Evolutionary conservation across 2,113 vertebrate species (phyloP), one percentile per base, ranked within the genome.

Genomic region (Nicator chloris): DNA sequence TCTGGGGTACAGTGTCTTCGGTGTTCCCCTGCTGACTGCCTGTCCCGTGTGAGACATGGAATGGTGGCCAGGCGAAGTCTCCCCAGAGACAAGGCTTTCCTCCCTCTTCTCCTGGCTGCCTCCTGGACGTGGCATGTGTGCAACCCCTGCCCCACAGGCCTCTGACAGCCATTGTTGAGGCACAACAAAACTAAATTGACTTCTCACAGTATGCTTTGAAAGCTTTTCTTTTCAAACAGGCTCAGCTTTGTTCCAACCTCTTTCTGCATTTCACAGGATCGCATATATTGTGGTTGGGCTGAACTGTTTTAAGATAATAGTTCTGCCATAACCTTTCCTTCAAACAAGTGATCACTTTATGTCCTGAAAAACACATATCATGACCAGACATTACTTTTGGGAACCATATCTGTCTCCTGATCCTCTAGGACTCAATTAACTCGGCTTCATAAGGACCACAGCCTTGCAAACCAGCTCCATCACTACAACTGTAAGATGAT

Each of bases 41-140:
- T 21, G 14, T n/a, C 8, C 59, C 13, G 0, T 39, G n/a, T 5
- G 3, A 20, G 13, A 59, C 13, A 8, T 33, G n/a, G 10, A 11
- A 17, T 20, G 22, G 28, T 20, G 45, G 35, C 59, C 59, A n/a
- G 30, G 59, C 5, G 0, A n/a, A 4, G 8, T 13, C 30, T 19
- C 22, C 23, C 8, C 35, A 21, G 47, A 13, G 23, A 51, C 14
- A 28, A 63, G 30, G 18, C 45, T 42, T 63, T 21, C 30, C 37
- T 51, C 18, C 23, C 8, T n/a, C 30, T 15, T 51, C 37, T 40
- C 30, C 47, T 16, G 15, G 18, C 47, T 17, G 18, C 31, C 45
- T n/a, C 10, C 47, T 17, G 75, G 23, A 22, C 13, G 3, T 22
- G 37, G 59, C 59, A 13, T 23, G 6, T 10, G 16, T 16, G 23